These are phyloP conservation scores for Plestiodon gilberti DNA, from an alignment of 2,113 vertebrate genomes.

Conservation along the genomic window DNA sequence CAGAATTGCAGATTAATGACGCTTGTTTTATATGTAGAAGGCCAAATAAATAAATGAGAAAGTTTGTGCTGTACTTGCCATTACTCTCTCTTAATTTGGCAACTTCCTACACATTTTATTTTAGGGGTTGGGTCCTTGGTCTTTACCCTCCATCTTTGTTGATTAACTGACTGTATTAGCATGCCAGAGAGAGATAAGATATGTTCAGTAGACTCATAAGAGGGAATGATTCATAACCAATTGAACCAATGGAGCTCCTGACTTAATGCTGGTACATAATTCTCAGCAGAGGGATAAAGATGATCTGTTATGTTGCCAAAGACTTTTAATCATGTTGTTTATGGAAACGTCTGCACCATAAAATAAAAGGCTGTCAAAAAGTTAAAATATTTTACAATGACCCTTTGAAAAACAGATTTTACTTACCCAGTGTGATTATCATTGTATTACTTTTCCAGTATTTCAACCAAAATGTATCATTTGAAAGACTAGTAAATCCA, in stretches of 20 bases:
- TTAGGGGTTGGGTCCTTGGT: not conserved
- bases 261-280: conserved; percentile 21
- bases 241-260: not conserved
- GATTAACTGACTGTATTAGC: conserved; percentile 10
- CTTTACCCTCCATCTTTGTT: not conserved
- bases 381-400: not conserved
- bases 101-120: not conserved
- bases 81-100: conserved; percentile 2
- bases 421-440: accelerated
- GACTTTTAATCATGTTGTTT: conserved; percentile 29
- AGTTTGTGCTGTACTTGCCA: not conserved
- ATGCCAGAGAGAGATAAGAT: not conserved
- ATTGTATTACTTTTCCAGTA: not conserved
- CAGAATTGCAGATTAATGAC: not conserved
- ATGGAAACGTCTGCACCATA: not conserved
- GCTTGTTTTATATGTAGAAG: not conserved
- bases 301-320: not conserved
- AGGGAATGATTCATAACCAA: conserved; percentile 27
- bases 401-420: not conserved
- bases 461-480: not conserved
- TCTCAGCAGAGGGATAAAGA: conserved; percentile 1
- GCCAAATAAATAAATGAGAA: not conserved
- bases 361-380: not conserved
- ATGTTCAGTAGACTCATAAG: not conserved
- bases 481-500: not conserved